Evolutionary conservation across 2,797 vertebrate genomes (phyloP).

Genomic region (Enteromius anoplus): DNA sequence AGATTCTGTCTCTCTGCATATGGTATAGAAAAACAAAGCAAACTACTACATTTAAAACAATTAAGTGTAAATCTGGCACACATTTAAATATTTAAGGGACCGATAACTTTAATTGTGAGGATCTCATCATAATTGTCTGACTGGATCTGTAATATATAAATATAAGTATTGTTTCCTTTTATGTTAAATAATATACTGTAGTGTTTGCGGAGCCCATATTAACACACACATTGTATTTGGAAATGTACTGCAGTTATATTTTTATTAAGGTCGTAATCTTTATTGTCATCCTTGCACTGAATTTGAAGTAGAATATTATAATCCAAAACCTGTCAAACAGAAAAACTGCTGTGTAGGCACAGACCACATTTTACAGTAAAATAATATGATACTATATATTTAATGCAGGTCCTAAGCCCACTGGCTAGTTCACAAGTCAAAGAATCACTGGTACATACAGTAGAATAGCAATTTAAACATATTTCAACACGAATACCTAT

Average conservation of each 20-base stretch:
- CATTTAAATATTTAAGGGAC: not conserved
- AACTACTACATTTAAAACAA: not conserved
- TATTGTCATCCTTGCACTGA: not conserved
- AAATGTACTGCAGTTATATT: not conserved
- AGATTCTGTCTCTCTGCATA: not conserved
- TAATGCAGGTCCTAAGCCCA: not conserved
- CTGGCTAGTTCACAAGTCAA: slow-evolving; percentile 7
- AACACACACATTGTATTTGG: not conserved
- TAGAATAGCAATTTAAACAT: slow-evolving; percentile 24
- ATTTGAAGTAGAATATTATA: not conserved
- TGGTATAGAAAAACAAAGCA: not conserved
- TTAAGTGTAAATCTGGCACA: too few relatives aligned
- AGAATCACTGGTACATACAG: not conserved
- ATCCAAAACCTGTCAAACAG: not conserved
- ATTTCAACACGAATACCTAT: slow-evolving; percentile 10
- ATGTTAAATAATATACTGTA: not conserved
- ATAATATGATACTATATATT: not conserved
- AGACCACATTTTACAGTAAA: slow-evolving; percentile 14
- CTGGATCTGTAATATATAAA: not conserved
- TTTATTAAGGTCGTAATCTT: not conserved
- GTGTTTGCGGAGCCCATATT: not conserved
- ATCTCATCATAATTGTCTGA: not conserved
- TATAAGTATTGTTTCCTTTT: not conserved
- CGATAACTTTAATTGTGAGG: not conserved
- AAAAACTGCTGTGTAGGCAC: not conserved